A percentile compares a stretch with the other conserved stretches of the same genome.
Conservation (phyloP, 2,113 vertebrate species). For the Malurus alboscapulatus region DNA sequence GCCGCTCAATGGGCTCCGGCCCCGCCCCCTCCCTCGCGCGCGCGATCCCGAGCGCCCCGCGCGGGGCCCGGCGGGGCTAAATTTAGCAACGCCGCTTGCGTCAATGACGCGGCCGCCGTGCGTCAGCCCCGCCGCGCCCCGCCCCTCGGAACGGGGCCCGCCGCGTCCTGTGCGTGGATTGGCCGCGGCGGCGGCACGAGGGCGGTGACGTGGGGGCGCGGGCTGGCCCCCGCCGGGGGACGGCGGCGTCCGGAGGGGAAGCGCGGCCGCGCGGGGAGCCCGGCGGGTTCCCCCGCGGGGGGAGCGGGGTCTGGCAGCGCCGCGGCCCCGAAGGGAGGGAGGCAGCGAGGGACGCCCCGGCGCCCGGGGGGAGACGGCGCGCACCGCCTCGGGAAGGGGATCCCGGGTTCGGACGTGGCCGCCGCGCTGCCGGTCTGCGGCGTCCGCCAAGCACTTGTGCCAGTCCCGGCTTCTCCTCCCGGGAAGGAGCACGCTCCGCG, state of each 20-base stretch:
- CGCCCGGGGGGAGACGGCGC: neutral
- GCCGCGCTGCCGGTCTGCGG: neutral
- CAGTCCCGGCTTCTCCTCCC: neutral
- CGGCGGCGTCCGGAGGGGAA: neutral
- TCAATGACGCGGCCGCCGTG: too few species aligned
- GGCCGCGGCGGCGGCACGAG: neutral
- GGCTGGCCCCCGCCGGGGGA: neutral
- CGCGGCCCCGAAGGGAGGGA: neutral
- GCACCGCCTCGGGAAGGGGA: neutral
- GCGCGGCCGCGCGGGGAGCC: constrained; percentile 7
- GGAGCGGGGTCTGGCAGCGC: neutral
- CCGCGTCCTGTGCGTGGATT: too few species aligned
- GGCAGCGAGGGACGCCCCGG: neutral
- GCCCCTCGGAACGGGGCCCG: too few species aligned
- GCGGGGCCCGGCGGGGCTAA: too few species aligned
- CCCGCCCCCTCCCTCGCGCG: neutral
- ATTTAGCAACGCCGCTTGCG: too few species aligned
- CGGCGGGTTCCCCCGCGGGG: constrained; percentile 25
- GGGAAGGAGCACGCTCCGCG: neutral
- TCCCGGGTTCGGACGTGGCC: neutral
- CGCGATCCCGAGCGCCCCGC: too few species aligned
- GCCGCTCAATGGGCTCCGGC: neutral
- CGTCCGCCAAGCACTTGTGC: neutral
- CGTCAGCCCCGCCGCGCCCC: too few species aligned
- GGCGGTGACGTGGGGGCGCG: neutral